Conservation (phyloP, 1,140 invertebrate genomes). For the Drosophila punjabiensis region DNA sequence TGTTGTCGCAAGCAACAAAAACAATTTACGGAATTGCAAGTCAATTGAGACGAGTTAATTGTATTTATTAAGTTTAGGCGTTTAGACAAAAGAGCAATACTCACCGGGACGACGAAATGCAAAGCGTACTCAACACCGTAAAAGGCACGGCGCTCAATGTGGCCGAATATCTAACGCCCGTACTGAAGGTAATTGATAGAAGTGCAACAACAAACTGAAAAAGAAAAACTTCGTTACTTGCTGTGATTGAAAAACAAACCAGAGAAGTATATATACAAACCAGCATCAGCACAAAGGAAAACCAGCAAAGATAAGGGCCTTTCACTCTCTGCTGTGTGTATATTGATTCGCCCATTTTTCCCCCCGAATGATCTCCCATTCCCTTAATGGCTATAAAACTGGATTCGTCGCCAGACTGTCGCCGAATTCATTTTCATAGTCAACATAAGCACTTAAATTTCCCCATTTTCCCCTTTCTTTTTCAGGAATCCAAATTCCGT, state of each 20-base stretch:
- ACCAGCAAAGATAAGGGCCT: slow-evolving; percentile 3
- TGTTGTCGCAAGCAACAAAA: slow-evolving; percentile 31
- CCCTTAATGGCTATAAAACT: slow-evolving; percentile 26
- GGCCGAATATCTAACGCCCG: slow-evolving; percentile 98
- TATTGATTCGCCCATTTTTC: slow-evolving; percentile 19
- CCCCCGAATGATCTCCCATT: background rate
- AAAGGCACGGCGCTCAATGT: slow-evolving; percentile 97
- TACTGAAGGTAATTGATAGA: slow-evolving; percentile 93
- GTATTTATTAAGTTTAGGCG: slow-evolving; percentile 37
- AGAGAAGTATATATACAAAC: background rate
- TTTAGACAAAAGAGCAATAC: slow-evolving; percentile 53
- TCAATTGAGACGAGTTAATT: slow-evolving; percentile 38
- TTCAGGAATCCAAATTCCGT: slow-evolving; percentile 98
- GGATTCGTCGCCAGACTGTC: slow-evolving; percentile 37
- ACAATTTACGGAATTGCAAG: slow-evolving; percentile 43
- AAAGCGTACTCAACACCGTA: slow-evolving; percentile 97
- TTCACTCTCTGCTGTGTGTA: background rate
- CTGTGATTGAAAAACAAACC: background rate
- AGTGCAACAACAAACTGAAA: slow-evolving; percentile 10
- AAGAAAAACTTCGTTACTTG: slow-evolving; percentile 10
- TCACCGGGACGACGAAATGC: slow-evolving; percentile 89
- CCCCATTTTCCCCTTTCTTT: background rate
- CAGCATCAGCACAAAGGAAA: slow-evolving; percentile 14
- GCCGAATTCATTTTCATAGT: slow-evolving; percentile 1
- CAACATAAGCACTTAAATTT: background rate